phyloP scores from a whole-genome alignment of 2,113 vertebrate genomes.

The Daubentonia madagascariensis region DNA sequence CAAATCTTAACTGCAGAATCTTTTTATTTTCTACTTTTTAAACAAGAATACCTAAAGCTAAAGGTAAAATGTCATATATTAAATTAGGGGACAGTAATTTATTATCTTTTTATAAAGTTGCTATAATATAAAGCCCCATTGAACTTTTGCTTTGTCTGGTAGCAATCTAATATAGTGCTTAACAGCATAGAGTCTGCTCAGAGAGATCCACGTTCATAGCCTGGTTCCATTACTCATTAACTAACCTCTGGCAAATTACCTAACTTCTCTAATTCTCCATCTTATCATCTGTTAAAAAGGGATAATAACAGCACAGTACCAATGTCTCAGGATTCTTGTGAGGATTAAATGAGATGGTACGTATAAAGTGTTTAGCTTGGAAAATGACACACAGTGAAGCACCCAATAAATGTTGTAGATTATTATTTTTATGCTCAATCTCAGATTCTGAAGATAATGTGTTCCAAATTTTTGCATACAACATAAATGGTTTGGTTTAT shows the following conservation, averaged over 20 bases:
- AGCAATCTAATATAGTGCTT: not conserved
- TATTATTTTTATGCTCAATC: not conserved
- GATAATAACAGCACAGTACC: not conserved
- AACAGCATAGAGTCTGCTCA: not conserved
- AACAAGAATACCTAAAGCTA: not conserved
- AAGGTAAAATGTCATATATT: constrained; percentile 11
- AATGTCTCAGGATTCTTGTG: not conserved
- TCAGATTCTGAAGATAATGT: not conserved
- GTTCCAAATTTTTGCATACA: not conserved
- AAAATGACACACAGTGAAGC: not conserved
- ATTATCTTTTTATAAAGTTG: not conserved
- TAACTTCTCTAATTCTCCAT: not conserved
- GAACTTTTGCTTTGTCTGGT: not conserved
- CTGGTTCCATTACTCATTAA: not conserved
- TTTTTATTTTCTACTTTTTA: not conserved
- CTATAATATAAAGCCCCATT: not conserved
- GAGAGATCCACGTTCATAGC: not conserved
- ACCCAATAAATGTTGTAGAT: not conserved
- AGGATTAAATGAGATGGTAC: not conserved
- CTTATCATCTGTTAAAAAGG: not conserved
- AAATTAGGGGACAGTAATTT: not conserved
- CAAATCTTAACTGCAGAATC: not conserved
- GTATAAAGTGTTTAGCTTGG: not conserved
- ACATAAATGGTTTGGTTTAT: not conserved
- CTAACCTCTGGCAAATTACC: not conserved